phyloP scores from a whole-genome alignment of 2,797 vertebrate species.

The Cephalopachus bancanus region DNA sequence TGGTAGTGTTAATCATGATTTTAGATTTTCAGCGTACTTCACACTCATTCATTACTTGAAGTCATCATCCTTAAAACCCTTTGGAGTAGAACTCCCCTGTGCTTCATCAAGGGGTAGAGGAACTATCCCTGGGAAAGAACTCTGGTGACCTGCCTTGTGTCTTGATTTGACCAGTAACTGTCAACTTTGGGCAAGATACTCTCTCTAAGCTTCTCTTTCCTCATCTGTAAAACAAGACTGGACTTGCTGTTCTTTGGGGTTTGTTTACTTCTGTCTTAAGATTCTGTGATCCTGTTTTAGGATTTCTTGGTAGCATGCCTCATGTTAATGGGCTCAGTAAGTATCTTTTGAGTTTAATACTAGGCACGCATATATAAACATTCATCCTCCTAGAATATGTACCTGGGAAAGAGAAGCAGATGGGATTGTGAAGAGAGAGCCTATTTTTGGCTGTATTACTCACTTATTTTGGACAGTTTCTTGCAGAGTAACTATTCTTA shows the following conservation, averaged over 20 bases:
- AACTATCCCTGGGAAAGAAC: background rate
- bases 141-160: background rate
- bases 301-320: constrained; percentile 55
- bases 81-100: background rate
- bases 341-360: constrained; percentile 38
- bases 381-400: background rate
- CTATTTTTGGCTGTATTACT: constrained; percentile 56
- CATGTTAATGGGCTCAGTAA: constrained; percentile 49
- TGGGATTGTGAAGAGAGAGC: constrained; percentile 45
- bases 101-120: background rate
- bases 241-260: constrained; percentile 46
- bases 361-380: background rate
- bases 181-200: background rate
- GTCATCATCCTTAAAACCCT: background rate
- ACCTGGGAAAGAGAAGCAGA: constrained; percentile 69
- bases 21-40: background rate
- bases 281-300: constrained; percentile 47
- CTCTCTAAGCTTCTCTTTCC: constrained; percentile 39
- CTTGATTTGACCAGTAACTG: background rate
- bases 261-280: constrained; percentile 62
- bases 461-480: constrained; percentile 68
- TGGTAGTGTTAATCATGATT: background rate
- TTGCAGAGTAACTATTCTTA: constrained; percentile 64
- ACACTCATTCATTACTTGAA: background rate
- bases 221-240: background rate